Evolutionary conservation across 2,797 vertebrate species (phyloP), one percentile per base, ranked within the genome.

Genomic region (Enteromius afrohamiltoni): DNA sequence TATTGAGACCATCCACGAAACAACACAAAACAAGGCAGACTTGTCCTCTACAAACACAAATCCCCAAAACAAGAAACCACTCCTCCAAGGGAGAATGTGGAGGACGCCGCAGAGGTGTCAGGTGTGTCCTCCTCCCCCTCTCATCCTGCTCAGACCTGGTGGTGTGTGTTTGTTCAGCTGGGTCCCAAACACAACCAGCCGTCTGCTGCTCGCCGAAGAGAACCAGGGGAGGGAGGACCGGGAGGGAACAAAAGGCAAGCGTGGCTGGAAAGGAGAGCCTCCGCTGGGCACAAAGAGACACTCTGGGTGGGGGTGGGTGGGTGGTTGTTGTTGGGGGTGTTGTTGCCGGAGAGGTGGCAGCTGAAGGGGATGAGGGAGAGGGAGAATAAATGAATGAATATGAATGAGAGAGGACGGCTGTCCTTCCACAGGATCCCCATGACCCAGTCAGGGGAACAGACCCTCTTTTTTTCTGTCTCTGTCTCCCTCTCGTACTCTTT

Each of bases 341-440:
- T 88, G 81, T 83, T 78, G 70, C 31, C 55, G 47, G 60, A 79
- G 76, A 77, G 55, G 79, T 83, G 83, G 86, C 86, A 88, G 87
- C 83, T 71, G 82, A 85, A 60, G 85, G 77, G 40, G 74, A 83
- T 58, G 23, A 23, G 77, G 47, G 64, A 86, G 62, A 77, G 69
- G 49, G 67, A 77, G 76, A 82, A 85, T 60, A 58, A 71, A 85
- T 60, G 65, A 71, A 86, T 88, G 87, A 91, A 90, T 90, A 89
- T 90, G 83, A 87, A 91, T 88, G 86, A 89, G 86, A 86, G 79
- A 87, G 70, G 77, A 87, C 42, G 82, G 77, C 84, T 86, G 86
- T 90, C 86, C 83, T 86, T 89, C 86, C 80, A 81, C 75, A 76
- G 81, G 79, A 80, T 83, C 82, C 76, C 71, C 49, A 16, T 58